Evolutionary conservation across 2,113 vertebrate species (phyloP).

Genomic region (Nyctibius bracteatus): DNA sequence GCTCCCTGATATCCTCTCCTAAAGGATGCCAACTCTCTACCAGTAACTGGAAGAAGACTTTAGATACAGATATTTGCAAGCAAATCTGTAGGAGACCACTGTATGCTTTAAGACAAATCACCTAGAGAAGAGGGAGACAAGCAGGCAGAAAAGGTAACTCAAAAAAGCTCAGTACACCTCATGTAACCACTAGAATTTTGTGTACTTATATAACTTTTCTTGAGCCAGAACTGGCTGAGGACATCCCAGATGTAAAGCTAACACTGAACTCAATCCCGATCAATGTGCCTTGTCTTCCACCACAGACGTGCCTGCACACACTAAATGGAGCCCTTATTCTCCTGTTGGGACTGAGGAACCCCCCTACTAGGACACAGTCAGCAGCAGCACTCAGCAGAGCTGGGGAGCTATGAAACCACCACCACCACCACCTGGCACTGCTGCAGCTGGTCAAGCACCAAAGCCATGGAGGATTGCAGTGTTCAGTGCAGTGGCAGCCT

Average conservation of each 20-base stretch:
- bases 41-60: background rate
- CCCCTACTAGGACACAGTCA: background rate
- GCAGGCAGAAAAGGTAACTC: background rate
- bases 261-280: background rate
- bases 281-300: background rate
- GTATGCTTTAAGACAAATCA: background rate
- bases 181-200: background rate
- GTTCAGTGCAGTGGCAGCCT: background rate
- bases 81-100: background rate
- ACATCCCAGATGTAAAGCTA: background rate
- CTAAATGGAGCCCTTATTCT: background rate
- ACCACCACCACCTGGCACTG: background rate
- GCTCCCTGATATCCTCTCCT: background rate
- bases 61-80: background rate
- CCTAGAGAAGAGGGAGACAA: background rate
- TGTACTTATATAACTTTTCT: background rate
- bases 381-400: background rate
- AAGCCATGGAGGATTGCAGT: no score
- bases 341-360: rapidly evolving
- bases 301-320: background rate
- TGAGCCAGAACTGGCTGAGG: background rate
- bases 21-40: background rate
- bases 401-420: background rate
- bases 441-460: background rate
- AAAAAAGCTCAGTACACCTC: background rate